Percentiles rank a stretch among this genome's conserved stretches.
Evolutionary conservation across 2,888 invertebrate genomes (phyloP).

Genomic region (Auanema sp.): DNA sequence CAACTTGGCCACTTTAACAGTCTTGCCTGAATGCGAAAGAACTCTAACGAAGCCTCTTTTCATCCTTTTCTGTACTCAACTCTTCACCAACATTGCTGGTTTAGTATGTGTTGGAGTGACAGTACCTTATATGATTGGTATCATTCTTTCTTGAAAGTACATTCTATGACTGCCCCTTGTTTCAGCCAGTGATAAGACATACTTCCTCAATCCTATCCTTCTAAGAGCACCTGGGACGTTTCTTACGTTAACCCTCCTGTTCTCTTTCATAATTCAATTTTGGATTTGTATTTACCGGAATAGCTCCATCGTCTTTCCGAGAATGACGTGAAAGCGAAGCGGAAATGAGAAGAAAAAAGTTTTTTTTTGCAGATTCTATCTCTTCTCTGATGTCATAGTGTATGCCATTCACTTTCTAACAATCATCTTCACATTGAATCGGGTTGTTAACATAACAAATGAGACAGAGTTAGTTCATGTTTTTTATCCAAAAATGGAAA

Average conservation of each 20-base stretch:
- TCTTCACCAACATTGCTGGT: slow-evolving; percentile 15
- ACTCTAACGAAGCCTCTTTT: slow-evolving; percentile 18
- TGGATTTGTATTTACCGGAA: slow-evolving; percentile 21
- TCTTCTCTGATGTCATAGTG: slow-evolving; percentile 16
- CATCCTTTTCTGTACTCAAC: slow-evolving; percentile 16
- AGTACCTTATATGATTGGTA: slow-evolving; percentile 22
- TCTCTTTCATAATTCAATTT: slow-evolving; percentile 20
- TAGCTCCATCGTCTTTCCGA: slow-evolving; percentile 17
- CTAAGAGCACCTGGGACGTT: slow-evolving; percentile 16
- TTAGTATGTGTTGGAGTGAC: slow-evolving; percentile 12
- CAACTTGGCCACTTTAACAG: slow-evolving; percentile 18
- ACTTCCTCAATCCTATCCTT: slow-evolving; percentile 20
- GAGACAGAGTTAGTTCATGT: slow-evolving; percentile 8
- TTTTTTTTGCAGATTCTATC: slow-evolving; percentile 4
- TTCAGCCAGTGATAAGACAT: slow-evolving; percentile 21
- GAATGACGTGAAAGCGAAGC: slow-evolving; percentile 6
- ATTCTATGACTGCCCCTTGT: neutral
- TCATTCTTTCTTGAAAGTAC: neutral
- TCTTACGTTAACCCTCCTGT: slow-evolving; percentile 9
- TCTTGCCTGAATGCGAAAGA: slow-evolving; percentile 20
- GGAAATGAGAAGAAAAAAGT: neutral
- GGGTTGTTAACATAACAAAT: slow-evolving; percentile 11
- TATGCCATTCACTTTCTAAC: slow-evolving; percentile 14
- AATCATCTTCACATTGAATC: slow-evolving; percentile 15
- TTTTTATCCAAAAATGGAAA: neutral